Conservation (phyloP, 1,140 invertebrate species). For the Atta colombica region DNA sequence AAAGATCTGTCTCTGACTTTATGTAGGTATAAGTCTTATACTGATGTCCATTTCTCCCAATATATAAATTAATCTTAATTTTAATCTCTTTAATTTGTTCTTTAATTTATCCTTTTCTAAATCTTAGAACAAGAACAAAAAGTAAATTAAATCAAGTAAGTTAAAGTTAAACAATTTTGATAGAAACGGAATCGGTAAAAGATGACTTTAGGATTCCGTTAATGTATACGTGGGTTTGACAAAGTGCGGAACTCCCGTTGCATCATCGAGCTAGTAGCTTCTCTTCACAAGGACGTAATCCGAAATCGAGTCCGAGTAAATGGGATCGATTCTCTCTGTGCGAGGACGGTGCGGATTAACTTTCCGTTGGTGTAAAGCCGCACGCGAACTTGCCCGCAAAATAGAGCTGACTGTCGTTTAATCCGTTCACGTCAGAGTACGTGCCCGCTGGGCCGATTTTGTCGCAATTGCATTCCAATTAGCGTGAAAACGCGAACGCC, state of each 20-base stretch:
- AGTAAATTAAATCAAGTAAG: too few species aligned
- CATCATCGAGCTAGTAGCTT: background rate
- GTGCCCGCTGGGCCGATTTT: constrained; percentile 39
- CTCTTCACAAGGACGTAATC: constrained; percentile 24
- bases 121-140: too few species aligned
- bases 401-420: constrained; percentile 49
- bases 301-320: constrained; percentile 17
- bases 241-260: background rate
- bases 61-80: too few species aligned
- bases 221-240: constrained; percentile 2
- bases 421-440: constrained; percentile 53
- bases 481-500: constrained; percentile 2
- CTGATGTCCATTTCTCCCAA: too few species aligned
- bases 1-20: too few species aligned
- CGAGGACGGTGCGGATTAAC: constrained; percentile 21
- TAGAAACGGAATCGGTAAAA: too few species aligned
- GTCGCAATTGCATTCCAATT: constrained; percentile 47
- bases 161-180: too few species aligned
- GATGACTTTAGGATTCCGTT: too few species aligned
- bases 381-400: constrained; percentile 40
- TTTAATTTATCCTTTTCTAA: too few species aligned
- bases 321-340: constrained; percentile 6
- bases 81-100: too few species aligned
- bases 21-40: too few species aligned
- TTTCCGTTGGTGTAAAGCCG: constrained; percentile 49